Conservation (phyloP, 2,113 vertebrate genomes). For the Panthera tigris region DNA sequence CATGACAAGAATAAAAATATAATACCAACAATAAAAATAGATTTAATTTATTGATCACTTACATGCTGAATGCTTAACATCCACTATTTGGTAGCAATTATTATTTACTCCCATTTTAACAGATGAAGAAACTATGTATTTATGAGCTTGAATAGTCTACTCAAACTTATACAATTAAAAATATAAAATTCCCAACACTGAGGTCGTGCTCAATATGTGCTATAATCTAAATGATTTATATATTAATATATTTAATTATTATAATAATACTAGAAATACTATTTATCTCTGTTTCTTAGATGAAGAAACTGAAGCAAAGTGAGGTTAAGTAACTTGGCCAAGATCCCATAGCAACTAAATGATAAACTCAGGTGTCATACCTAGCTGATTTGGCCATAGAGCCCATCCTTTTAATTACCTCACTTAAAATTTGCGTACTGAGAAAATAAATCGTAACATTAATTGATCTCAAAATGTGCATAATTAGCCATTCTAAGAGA, state of each 20-base stretch:
- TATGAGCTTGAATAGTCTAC: neutral
- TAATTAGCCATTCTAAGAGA: neutral
- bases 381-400: neutral
- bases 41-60: neutral
- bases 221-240: neutral
- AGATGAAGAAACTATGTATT: neutral
- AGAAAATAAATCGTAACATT: neutral
- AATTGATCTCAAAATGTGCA: neutral
- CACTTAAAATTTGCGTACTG: neutral
- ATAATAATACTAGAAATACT: neutral
- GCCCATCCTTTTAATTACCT: neutral
- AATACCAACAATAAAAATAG: neutral
- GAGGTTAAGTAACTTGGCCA: neutral
- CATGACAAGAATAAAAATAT: neutral
- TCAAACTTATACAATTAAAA: neutral
- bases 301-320: neutral
- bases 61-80: neutral
- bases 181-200: neutral
- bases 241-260: neutral
- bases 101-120: neutral
- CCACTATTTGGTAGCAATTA: neutral
- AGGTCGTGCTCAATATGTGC: neutral
- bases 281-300: neutral
- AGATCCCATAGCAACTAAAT: neutral
- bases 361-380: neutral